Evolutionary conservation across 92 coral and sea anemone species (phyloP), one percentile per base, ranked within the genome.

Genomic region (Anthopleura xanthogrammica): DNA sequence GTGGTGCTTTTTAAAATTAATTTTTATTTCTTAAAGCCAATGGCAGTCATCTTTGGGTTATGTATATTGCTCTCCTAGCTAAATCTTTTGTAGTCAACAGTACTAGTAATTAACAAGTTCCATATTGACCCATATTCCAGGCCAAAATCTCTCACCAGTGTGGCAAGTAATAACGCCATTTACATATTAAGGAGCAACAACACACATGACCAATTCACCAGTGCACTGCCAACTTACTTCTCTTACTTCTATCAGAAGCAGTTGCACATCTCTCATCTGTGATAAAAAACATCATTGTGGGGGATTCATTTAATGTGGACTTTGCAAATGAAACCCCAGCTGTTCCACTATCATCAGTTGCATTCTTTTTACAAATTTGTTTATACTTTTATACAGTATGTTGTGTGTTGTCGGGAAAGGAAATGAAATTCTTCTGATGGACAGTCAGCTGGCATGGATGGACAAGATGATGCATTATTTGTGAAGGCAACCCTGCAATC

Each of bases 11-110:
- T 52, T 12, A 2, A 16, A 19, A 60, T 13, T 20, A 75, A 16
- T 50, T 11, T 50, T 11, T 5, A 50, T 50, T 11, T 50, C 54
- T 50, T 5, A 50, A 75, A 76, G 81, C 82, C 19, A 72, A 83
- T 57, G 86, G 87, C 10, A 76, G 82, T 0, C 76, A 76, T 76
- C 77, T 82, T 13, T 83, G 87, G n/a, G 58, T 77, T 36, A 62
- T 83, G 46, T 76, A 60, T 77, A 82, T 76, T 19, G 36, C 76
- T n/a, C 40, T 76, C 7, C 23, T 83, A 14, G 57, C 76, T 52
- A 83, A 83, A 58, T 20, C 36, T 29, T 22, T 22, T 60, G 39
- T 55, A 70, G 10, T 43, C 13, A 75, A 57, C 48, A 36, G 36
- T 58, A 24, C n/a, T n/a, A n/a, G n/a, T n/a, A n/a, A n/a, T n/a